Evolutionary conservation across 2,797 vertebrate genomes (phyloP).

Genomic region (Hapalemur alaotrensis): DNA sequence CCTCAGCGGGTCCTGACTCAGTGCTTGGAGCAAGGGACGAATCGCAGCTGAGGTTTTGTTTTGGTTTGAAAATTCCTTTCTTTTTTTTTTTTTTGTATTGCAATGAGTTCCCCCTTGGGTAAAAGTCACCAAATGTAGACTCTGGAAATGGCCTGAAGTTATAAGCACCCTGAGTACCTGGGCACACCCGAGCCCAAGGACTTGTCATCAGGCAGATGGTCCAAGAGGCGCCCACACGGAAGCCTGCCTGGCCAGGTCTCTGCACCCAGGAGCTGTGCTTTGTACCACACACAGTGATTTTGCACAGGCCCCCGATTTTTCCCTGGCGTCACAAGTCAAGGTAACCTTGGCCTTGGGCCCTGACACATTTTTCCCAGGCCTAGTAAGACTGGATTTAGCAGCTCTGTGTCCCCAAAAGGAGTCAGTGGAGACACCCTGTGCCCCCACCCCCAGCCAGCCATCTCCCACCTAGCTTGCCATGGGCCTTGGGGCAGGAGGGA

Average conservation of each 20-base stretch:
- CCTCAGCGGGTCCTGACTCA: neutral
- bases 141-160: conserved; percentile 2
- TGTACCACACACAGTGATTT: rapidly evolving
- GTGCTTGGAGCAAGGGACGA: neutral
- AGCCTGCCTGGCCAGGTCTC: neutral
- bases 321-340: neutral
- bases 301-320: neutral
- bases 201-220: neutral
- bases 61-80: conserved; percentile 15
- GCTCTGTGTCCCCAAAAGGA: neutral
- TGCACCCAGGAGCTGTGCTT: neutral
- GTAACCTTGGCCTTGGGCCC: neutral
- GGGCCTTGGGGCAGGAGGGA: neutral
- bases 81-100: neutral
- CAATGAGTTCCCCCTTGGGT: conserved; percentile 3
- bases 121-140: conserved; percentile 5
- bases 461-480: neutral
- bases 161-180: neutral
- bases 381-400: neutral
- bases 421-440: neutral
- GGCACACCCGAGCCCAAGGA: conserved; percentile 31
- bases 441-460: conserved; percentile 23
- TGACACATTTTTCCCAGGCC: neutral
- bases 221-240: rapidly evolving
- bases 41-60: neutral